Conservation (phyloP, 2,888 invertebrate genomes). For the Ptilodon capucinus region DNA sequence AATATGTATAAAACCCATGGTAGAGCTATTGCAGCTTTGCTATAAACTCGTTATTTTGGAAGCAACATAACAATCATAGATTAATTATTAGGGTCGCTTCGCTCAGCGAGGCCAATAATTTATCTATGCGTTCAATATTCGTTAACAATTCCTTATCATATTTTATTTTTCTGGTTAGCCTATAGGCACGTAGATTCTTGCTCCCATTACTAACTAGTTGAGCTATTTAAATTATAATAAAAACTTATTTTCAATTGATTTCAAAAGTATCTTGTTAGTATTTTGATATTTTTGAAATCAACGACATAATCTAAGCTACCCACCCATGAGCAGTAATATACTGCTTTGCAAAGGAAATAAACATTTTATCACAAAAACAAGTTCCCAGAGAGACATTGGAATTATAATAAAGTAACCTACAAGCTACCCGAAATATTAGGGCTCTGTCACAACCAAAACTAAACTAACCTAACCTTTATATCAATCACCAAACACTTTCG, state of each 20-base stretch:
- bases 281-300: background rate
- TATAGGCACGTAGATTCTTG: background rate
- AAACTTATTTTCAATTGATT: background rate
- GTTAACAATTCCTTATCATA: too few species aligned
- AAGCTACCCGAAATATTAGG: slow-evolving; percentile 43
- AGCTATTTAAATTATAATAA: background rate
- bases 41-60: too few species aligned
- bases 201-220: background rate
- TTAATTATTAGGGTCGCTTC: too few species aligned
- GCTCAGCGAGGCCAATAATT: too few species aligned
- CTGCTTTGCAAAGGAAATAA: slow-evolving; percentile 25
- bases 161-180: background rate
- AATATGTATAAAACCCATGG: too few species aligned
- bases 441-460: slow-evolving; percentile 12
- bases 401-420: slow-evolving; percentile 42
- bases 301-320: background rate
- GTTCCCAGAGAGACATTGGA: slow-evolving; percentile 16
- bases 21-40: too few species aligned
- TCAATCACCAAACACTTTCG: too few species aligned
- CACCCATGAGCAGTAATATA: slow-evolving; percentile 46
- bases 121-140: too few species aligned
- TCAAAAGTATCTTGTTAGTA: background rate
- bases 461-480: background rate
- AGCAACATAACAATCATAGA: too few species aligned
- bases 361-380: slow-evolving; percentile 20